These are phyloP conservation scores for Empidonax traillii DNA, from an alignment of 2,113 vertebrate genomes.

Conservation along the genomic window DNA sequence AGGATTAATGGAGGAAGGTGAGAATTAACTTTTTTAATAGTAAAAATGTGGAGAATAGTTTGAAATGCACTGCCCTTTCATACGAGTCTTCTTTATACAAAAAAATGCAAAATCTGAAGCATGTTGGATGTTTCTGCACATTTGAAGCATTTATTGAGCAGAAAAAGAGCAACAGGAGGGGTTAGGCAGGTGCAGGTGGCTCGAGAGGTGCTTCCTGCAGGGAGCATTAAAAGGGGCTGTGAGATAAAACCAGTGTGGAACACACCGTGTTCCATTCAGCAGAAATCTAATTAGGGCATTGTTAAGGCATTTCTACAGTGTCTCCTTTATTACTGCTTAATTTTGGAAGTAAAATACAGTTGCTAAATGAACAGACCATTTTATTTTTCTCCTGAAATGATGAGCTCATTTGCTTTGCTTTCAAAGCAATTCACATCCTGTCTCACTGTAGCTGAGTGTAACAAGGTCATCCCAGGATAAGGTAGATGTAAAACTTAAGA, in stretches of 20 bases:
- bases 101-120: not conserved
- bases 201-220: not conserved
- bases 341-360: not conserved
- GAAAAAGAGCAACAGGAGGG: not conserved
- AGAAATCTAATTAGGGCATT: not conserved
- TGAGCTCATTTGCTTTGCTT: not conserved
- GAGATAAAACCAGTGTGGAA: not conserved
- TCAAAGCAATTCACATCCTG: not conserved
- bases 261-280: rapidly evolving
- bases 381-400: not conserved
- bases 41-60: not conserved
- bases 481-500: not conserved
- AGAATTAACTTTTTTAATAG: not conserved
- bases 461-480: not conserved
- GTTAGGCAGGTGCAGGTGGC: not conserved
- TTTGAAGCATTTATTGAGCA: not conserved
- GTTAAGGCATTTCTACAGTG: not conserved
- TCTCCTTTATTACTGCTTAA: not conserved
- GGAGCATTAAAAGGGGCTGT: not conserved
- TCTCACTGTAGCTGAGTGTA: not conserved
- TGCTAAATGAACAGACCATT: not conserved
- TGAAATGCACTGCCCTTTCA: not conserved
- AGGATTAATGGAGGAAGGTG: conserved; percentile 96
- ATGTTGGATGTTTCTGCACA: not conserved
- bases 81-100: not conserved